Conservation (phyloP, 2,113 vertebrate genomes). For the Rhinoptilus africanus region DNA sequence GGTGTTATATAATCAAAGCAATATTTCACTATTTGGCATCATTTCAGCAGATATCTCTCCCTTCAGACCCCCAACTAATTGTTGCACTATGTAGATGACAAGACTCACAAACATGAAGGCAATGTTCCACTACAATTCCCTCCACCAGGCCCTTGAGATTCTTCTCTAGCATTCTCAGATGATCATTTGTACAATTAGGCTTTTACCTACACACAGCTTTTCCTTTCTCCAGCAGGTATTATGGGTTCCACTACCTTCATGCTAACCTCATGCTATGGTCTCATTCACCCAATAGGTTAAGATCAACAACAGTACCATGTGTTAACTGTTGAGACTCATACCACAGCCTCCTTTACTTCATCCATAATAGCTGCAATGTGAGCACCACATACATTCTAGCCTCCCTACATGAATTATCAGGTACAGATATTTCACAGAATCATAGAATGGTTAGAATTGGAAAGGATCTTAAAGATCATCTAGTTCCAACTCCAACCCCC, state of each 20-base stretch:
- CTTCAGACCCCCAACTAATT: neutral
- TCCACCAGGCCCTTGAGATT: neutral
- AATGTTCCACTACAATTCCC: neutral
- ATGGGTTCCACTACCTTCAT: neutral
- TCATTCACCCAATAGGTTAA: neutral
- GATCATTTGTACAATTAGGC: neutral
- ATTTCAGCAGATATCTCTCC: neutral
- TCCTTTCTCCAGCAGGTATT: neutral
- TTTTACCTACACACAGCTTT: neutral
- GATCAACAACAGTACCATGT: accelerated
- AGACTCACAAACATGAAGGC: neutral
- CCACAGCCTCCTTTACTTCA: neutral
- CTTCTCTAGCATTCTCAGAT: neutral
- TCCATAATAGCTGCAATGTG: neutral
- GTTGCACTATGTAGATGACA: neutral
- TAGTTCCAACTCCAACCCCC: too few relatives aligned
- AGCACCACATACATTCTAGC: neutral
- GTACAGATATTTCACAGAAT: neutral
- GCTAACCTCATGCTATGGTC: neutral
- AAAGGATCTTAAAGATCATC: neutral
- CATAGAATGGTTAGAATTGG: neutral
- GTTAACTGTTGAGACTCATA: neutral
- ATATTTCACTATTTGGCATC: neutral
- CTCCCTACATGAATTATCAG: neutral
- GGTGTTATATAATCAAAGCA: neutral